Percentiles rank a stretch among this genome's conserved stretches.
phyloP scores from a whole-genome alignment of 2,888 invertebrate genomes.

The Nymphalis urticae region DNA sequence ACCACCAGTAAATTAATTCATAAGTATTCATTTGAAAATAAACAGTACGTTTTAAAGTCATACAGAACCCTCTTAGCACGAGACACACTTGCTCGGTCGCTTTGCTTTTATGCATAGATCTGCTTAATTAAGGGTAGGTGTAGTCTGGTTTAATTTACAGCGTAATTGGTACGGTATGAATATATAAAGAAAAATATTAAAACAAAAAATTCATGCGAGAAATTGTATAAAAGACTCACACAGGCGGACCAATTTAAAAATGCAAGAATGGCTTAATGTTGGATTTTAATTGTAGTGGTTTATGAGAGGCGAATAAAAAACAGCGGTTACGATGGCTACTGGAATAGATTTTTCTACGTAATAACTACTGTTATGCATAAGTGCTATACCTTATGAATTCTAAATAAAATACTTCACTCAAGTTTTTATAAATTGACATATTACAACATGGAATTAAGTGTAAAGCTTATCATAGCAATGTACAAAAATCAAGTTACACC shows the following conservation, averaged over 20 bases:
- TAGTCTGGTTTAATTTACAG: constrained; percentile 27
- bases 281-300: constrained; percentile 6
- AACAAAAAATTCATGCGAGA: constrained; percentile 4
- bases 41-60: background rate
- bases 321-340: background rate
- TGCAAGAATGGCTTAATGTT: background rate
- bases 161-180: constrained; percentile 22
- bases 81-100: background rate
- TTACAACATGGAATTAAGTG: no score
- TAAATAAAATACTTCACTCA: no score
- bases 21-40: no score
- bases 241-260: constrained; percentile 6
- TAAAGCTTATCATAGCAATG: no score
- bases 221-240: constrained; percentile 3
- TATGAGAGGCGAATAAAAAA: background rate
- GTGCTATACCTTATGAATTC: background rate
- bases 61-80: background rate
- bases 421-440: no score
- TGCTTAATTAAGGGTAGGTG: constrained; percentile 30
- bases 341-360: background rate
- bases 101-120: constrained; percentile 23
- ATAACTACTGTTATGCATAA: background rate
- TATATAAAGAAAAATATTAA: constrained; percentile 6
- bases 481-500: no score
- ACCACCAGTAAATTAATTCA: no score